These are phyloP conservation scores for Andrena flavipes DNA, from an alignment of 2,888 invertebrate species.

Conservation along the genomic window DNA sequence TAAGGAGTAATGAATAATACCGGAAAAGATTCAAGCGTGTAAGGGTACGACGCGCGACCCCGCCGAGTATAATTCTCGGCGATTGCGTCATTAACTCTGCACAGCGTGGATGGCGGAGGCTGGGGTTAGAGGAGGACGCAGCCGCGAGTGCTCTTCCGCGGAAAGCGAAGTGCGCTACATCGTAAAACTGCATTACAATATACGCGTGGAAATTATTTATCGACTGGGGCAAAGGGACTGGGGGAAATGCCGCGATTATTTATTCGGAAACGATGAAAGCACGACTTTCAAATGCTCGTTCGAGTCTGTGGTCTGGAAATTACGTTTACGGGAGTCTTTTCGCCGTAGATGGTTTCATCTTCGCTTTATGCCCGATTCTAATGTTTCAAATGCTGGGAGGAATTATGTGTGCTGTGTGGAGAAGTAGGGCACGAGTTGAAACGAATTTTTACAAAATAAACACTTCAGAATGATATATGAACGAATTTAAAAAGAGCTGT, in stretches of 20 bases:
- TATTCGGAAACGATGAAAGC: not conserved
- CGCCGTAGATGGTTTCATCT: not conserved
- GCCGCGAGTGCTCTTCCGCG: conserved; percentile 44
- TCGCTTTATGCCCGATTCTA: not conserved
- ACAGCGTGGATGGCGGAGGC: conserved; percentile 34
- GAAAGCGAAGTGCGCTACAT: conserved; percentile 57
- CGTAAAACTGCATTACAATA: conserved; percentile 59
- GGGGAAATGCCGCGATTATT: not conserved
- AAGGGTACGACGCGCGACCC: conserved; percentile 72
- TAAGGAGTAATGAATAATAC: conserved; percentile 78
- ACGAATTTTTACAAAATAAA: too few species aligned
- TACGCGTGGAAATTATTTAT: conserved; percentile 56
- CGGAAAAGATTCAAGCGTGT: conserved; percentile 76
- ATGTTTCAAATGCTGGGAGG: too few species aligned
- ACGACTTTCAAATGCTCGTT: not conserved
- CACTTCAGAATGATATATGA: too few species aligned
- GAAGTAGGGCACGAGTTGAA: too few species aligned
- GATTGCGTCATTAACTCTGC: conserved; percentile 75
- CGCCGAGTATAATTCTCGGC: conserved; percentile 75
- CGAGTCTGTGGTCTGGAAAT: not conserved
- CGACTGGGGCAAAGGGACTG: conserved; percentile 30
- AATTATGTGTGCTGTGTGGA: too few species aligned
- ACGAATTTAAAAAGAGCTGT: too few species aligned
- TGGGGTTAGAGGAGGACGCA: conserved; percentile 15
- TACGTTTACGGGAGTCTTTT: not conserved